Evolutionary conservation across 1,140 invertebrate genomes (phyloP), one percentile per base, ranked within the genome.

Genomic region (Heliconius himera): DNA sequence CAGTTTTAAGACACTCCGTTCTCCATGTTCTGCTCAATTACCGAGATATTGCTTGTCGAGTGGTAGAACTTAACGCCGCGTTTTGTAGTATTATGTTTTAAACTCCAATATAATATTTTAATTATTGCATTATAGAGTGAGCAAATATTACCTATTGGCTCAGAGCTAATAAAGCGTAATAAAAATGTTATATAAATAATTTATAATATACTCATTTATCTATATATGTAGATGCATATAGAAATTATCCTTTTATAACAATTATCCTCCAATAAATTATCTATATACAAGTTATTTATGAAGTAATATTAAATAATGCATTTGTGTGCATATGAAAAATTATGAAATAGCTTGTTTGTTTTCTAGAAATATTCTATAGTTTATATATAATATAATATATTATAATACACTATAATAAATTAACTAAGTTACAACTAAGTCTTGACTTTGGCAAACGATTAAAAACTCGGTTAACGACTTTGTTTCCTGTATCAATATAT

Each of bases 401-500:
- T 36, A 36, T 36, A n/a, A 8, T 20, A 60, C 3, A 13, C 4
- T 26, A 60, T 66, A 66, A 66, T 66, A 29, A 66, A 29, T 66
- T 29, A 66, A 3, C 9, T 26, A 66, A 66, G 11, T 66, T 26
- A 66, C 3, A 66, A 29, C 22, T 29, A 66, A 66, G 60, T 26
- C 26, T 66, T 66, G 22, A 66, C 60, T 66, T 66, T 66, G 60
- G 60, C 60, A 26, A 36, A 49, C 38, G 74, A 76, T 76, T 76
- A 49, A 70, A 79, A 83, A 82, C 76, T 76, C 81, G 81, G 79
- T 60, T 77, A 81, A 73, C 84, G 74, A 83, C 51, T 80, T 79
- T 77, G 82, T 84, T 87, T 87, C 84, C 84, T 81, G 80, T 81
- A 79, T 77, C 78, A 77, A 22, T 76, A 18, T 46, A 46, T 70